Evolutionary conservation across 2,113 vertebrate species (phyloP).

Genomic region (Oryzias celebensis): DNA sequence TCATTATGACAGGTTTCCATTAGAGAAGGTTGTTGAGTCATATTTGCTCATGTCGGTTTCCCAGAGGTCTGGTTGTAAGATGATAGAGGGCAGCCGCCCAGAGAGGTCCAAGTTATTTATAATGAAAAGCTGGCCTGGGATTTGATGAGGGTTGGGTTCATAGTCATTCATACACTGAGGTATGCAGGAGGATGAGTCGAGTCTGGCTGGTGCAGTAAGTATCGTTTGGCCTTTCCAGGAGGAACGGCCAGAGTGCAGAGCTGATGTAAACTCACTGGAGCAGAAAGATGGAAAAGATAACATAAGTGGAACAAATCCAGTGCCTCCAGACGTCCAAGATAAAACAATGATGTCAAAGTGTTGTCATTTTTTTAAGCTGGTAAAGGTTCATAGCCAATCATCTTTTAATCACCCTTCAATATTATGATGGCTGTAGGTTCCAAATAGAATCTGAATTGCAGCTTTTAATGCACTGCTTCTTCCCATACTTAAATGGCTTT

Average conservation of each 20-base stretch:
- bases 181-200: constrained; percentile 20
- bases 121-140: constrained; percentile 36
- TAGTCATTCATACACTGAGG: constrained; percentile 18
- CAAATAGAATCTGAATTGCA: not conserved
- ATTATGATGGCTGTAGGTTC: constrained; percentile 8
- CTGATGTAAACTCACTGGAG: constrained; percentile 31
- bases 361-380: constrained; percentile 18
- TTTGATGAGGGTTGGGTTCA: constrained; percentile 23
- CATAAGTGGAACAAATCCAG: constrained; percentile 48
- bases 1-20: constrained; percentile 10
- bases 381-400: not conserved
- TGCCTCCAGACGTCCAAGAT: constrained; percentile 36
- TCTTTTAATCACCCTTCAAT: not conserved
- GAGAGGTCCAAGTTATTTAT: constrained; percentile 49
- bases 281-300: constrained; percentile 33
- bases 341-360: constrained; percentile 44
- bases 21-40: constrained; percentile 8
- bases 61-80: constrained; percentile 17
- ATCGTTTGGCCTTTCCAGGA: constrained; percentile 39
- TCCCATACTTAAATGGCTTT: constrained; percentile 5
- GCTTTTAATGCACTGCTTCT: constrained; percentile 4
- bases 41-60: constrained; percentile 24
- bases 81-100: constrained; percentile 40
- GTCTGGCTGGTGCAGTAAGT: constrained; percentile 29
- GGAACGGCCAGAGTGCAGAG: constrained; percentile 8